Base-by-base conservation (phyloP, 2,797 vertebrate genomes). In the Lophotriccus pileatus region DNA sequence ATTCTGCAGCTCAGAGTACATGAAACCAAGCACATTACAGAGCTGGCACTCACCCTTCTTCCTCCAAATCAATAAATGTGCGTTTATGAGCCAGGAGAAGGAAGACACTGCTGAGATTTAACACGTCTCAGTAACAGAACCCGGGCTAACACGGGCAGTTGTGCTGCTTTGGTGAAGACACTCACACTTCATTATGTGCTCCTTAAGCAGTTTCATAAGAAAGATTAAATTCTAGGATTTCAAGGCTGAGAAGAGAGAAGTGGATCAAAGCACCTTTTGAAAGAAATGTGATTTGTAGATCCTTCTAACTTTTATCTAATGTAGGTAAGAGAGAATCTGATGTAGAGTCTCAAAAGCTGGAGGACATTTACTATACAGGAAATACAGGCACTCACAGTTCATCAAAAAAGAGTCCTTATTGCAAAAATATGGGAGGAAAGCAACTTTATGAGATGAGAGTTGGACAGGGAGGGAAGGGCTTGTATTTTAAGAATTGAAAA, bases 101-200 rank as follows among this genome's bases (percentile, higher is more conserved):
- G 62, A 84, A 18, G 36, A 55, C 46, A 14, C 9, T 56, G 43
- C 0, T 66, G 73, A 72, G 85, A 69, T 63, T 60, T 49, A 73
- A 53, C 52, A 27, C 0, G 0, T 44, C 52, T 43, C 10, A 9
- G 12, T 20, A 22, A 34, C 63, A 73, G 46, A 30, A 56, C 9
- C 27, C 3, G 52, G 67, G 50, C 44, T 72, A 37, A 64, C 0
- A 67, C 0, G 0, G 15, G 41, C n/a, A 64, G 52, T 18, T 0
- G 0, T 50, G 68, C 36, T 66, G 25, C 50, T 62, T 47, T 44
- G 47, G 9, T 7, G 15, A 47, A 64, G 69, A 75, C 34, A 56
- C 56, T 9, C 53, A 83, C 37, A 4, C n/a, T 76, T 49, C 11
- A 14, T 41, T 27, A 30, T 24, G 3, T 10, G 15, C 20, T 70